Evolutionary conservation across 2,888 invertebrate genomes (phyloP).

Genomic region (Drosophila eohydei): DNA sequence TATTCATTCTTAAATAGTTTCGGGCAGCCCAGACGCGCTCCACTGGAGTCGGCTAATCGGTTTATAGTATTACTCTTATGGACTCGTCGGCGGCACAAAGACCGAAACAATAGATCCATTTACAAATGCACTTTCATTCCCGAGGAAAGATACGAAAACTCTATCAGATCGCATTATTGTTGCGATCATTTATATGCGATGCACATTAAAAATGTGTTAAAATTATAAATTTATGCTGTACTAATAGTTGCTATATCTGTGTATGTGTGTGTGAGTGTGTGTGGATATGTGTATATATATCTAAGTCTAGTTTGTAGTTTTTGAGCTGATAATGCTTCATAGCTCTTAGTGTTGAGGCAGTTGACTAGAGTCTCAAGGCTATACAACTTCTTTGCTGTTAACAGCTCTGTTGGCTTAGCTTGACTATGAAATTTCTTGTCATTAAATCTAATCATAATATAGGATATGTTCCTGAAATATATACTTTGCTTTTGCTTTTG

Average conservation of each 20-base stretch:
- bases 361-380: no score
- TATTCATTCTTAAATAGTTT: slow-evolving; percentile 66
- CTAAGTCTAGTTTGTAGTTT: slow-evolving; percentile 2
- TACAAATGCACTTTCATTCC: slow-evolving; percentile 52
- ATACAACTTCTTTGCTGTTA: not conserved
- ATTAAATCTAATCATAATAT: no score
- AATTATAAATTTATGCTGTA: slow-evolving; percentile 7
- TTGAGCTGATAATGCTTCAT: not conserved
- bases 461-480: no score
- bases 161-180: slow-evolving; percentile 10
- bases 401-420: no score
- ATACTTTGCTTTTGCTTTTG: no score
- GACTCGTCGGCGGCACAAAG: slow-evolving; percentile 59
- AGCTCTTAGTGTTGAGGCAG: not conserved
- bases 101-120: slow-evolving; percentile 48
- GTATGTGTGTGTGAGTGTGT: not conserved
- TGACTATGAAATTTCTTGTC: no score
- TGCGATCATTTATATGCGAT: slow-evolving; percentile 10
- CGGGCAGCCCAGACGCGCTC: slow-evolving; percentile 9
- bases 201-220: slow-evolving; percentile 28
- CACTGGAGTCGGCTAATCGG: slow-evolving; percentile 67
- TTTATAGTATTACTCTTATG: slow-evolving; percentile 63
- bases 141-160: slow-evolving; percentile 16
- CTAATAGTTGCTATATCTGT: not conserved
- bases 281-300: not conserved